Conservation (phyloP, 2,113 vertebrate genomes). For the Caranx melampygus region DNA sequence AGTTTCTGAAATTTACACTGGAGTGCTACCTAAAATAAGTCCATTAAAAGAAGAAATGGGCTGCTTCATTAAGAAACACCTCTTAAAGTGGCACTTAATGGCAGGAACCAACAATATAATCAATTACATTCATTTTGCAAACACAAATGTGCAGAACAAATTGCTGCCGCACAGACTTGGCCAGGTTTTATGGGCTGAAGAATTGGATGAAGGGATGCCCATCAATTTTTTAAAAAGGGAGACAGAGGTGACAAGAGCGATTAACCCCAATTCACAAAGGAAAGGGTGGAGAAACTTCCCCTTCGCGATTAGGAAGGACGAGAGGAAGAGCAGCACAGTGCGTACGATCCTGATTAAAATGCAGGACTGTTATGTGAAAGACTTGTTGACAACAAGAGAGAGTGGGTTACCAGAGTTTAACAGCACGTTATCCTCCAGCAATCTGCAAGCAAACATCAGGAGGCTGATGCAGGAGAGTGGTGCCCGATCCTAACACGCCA, state of each 20-base stretch:
- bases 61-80: constrained; percentile 3
- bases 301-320: background rate
- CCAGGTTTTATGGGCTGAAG: background rate
- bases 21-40: constrained; percentile 9
- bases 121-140: constrained; percentile 12
- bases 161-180: constrained; percentile 1
- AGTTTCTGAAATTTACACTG: background rate
- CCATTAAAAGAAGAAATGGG: background rate
- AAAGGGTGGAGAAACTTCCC: background rate
- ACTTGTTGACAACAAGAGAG: background rate
- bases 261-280: constrained; percentile 42
- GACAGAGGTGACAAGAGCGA: constrained; percentile 24
- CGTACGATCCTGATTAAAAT: background rate
- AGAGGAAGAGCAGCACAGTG: background rate
- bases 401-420: background rate
- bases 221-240: constrained; percentile 23
- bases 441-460: background rate
- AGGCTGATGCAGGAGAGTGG: background rate
- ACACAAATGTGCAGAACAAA: background rate
- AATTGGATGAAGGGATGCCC: constrained; percentile 18
- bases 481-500: background rate
- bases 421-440: background rate
- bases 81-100: background rate
- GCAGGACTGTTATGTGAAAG: background rate
- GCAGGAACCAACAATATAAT: background rate